A percentile compares a stretch with the other conserved stretches of the same genome.
phyloP scores from a whole-genome alignment of 2,113 vertebrate genomes.

The Mohoua ochrocephala region DNA sequence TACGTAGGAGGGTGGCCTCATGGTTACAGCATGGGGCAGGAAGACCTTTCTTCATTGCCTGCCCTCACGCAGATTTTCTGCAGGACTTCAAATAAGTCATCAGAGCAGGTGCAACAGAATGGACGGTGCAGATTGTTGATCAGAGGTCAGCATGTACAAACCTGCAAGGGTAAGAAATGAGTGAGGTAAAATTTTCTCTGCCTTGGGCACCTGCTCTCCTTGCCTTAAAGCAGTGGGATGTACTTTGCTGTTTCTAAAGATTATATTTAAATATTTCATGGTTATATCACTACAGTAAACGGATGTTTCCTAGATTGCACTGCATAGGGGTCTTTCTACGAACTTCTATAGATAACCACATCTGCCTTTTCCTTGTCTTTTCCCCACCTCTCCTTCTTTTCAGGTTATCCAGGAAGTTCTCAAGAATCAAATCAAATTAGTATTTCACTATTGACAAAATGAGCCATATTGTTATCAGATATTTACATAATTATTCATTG shows the following conservation, averaged over 20 bases:
- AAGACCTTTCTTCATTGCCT: not conserved
- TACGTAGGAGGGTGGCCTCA: not conserved
- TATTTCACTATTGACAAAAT: not conserved
- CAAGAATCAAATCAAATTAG: not conserved
- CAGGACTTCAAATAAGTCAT: not conserved
- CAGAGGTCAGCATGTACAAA: not conserved
- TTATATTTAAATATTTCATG: not conserved
- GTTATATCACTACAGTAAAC: not conserved
- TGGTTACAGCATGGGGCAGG: not conserved
- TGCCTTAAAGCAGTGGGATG: not conserved
- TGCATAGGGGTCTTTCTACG: not conserved
- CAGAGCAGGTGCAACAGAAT: not conserved
- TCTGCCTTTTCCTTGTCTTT: not conserved
- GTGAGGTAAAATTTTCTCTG: not conserved
- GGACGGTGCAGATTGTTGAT: not conserved
- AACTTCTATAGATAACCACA: not conserved
- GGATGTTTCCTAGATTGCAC: not conserved
- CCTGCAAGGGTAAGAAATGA: not conserved
- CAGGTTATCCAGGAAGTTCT: not conserved
- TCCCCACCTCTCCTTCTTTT: not conserved
- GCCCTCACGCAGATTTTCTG: not conserved
- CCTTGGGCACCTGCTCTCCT: not conserved
- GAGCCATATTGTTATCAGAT: not conserved
- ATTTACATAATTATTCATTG: not conserved
- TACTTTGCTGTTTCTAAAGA: not conserved